Conservation (phyloP, 2,797 vertebrate species). For the Triplophysa yarkandensis region DNA sequence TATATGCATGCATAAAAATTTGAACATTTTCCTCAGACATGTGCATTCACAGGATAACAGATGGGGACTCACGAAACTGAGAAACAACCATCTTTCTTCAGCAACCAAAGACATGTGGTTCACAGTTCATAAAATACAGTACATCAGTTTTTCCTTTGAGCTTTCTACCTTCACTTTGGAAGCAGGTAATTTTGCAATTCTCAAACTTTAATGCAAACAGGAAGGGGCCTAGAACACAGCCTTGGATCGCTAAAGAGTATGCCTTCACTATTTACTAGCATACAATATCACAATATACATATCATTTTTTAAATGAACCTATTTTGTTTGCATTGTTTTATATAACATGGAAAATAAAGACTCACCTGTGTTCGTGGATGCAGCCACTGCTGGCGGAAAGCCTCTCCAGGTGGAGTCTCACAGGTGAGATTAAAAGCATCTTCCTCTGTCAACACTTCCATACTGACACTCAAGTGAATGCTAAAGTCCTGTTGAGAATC, state of each 20-base stretch:
- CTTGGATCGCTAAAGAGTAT: not conserved
- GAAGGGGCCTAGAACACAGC: not conserved
- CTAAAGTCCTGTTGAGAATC: constrained; percentile 69
- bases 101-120: constrained; percentile 54
- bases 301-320: not conserved
- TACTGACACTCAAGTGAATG: constrained; percentile 81
- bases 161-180: constrained; percentile 41
- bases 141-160: constrained; percentile 60
- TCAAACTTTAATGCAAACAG: not conserved
- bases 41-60: constrained; percentile 23
- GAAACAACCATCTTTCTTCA: constrained; percentile 45
- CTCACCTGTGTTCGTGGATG: constrained; percentile 88
- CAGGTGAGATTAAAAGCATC: constrained; percentile 86
- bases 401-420: constrained; percentile 76
- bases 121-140: constrained; percentile 40
- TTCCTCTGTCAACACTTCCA: constrained; percentile 83
- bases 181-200: not conserved
- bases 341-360: constrained; percentile 41
- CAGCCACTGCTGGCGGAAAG: constrained; percentile 86
- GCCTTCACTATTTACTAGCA: not conserved
- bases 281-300: not conserved
- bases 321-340: constrained; percentile 41
- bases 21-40: not conserved
- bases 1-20: too few relatives aligned
- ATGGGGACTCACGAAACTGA: too few relatives aligned